Conservation (phyloP, 1,140 invertebrate genomes). For the Drosophila seguyi region DNA sequence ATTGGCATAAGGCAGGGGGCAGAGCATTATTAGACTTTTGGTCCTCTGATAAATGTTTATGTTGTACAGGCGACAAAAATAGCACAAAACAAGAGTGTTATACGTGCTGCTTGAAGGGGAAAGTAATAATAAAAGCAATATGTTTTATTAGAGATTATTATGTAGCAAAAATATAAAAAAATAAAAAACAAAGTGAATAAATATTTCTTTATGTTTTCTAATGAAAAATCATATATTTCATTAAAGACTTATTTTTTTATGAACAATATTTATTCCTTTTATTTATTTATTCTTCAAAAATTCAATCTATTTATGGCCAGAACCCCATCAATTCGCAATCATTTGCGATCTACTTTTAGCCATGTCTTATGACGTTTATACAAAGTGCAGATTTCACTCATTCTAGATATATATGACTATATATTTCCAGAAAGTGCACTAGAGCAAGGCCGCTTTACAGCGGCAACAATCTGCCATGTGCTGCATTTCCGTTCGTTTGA, state of each 20-base stretch:
- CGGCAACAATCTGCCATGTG: constrained; percentile 10
- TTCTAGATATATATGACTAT: not conserved
- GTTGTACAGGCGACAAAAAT: constrained; percentile 29
- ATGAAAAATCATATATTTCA: too few species aligned
- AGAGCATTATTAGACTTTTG: constrained; percentile 1
- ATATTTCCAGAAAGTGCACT: constrained; percentile 17
- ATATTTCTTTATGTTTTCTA: not conserved
- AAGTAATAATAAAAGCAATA: not conserved
- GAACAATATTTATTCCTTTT: not conserved
- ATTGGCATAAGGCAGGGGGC: constrained; percentile 14
- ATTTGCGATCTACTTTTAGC: constrained; percentile 24
- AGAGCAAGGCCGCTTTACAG: constrained; percentile 37
- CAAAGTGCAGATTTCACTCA: constrained; percentile 20
- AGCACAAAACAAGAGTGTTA: not conserved
- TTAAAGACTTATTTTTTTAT: not conserved
- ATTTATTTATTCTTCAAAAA: too few species aligned
- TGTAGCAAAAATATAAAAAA: not conserved
- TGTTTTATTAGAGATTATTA: too few species aligned
- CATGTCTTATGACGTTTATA: not conserved
- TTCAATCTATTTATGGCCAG: not conserved
- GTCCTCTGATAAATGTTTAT: not conserved
- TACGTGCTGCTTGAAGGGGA: not conserved
- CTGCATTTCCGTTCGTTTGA: constrained; percentile 63
- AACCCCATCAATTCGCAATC: not conserved
- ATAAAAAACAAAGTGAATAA: not conserved